A percentile compares a stretch with the other conserved stretches of the same genome.
These are phyloP conservation scores for Heliconius himera DNA, from an alignment of 1,140 invertebrate genomes.

Conservation along the genomic window DNA sequence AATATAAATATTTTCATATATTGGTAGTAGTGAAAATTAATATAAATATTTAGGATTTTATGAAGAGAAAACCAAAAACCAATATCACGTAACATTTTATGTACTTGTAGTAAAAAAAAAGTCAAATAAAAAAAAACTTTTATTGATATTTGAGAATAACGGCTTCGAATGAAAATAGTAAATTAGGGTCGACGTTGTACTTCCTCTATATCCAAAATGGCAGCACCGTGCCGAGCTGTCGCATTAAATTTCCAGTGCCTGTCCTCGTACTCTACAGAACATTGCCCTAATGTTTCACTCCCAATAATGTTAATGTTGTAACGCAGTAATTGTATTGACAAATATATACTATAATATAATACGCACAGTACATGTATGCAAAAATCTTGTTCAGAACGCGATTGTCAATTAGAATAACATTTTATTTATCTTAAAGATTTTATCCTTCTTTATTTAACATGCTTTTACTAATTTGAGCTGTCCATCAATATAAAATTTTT, in stretches of 20 bases:
- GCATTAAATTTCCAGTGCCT: slow-evolving; percentile 29
- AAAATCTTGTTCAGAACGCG: neutral
- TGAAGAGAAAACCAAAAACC: no score
- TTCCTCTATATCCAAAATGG: slow-evolving; percentile 33
- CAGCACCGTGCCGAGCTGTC: slow-evolving; percentile 24
- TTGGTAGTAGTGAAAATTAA: no score
- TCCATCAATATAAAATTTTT: no score
- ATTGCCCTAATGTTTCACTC: neutral
- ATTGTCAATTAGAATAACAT: no score
- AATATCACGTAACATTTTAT: no score
- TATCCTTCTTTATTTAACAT: no score
- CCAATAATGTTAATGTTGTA: neutral
- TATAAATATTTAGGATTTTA: no score
- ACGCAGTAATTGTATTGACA: neutral
- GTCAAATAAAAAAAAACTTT: neutral
- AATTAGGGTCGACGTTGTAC: slow-evolving; percentile 28
- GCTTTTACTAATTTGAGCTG: no score
- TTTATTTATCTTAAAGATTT: no score
- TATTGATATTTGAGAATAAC: neutral
- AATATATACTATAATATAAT: neutral
- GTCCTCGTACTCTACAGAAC: slow-evolving; percentile 8
- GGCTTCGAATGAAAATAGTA: slow-evolving; percentile 21
- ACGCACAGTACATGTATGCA: neutral
- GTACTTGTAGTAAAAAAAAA: no score
- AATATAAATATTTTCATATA: no score